Base-by-base conservation (phyloP, 2,797 vertebrate genomes). In the Cossypha heuglini region DNA sequence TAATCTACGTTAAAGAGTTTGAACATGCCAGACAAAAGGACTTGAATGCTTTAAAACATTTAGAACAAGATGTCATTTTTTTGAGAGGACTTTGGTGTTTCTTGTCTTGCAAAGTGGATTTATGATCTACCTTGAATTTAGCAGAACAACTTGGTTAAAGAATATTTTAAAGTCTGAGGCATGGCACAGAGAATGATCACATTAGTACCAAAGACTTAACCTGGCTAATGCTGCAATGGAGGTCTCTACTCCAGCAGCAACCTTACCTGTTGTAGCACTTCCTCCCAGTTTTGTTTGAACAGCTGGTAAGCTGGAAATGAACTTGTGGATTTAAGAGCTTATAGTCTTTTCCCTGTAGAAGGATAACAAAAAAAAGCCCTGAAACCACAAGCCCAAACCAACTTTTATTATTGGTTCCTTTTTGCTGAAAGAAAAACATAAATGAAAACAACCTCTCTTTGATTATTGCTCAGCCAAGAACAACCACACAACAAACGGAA, bases 261-360 rank as follows among this genome's bases (percentile, higher is more conserved):
- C 22, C 16, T 63, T 57, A 96, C 67, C 87, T 96, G 61, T 45
- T 80, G 52, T 16, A 78, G 58, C 20, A 40, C 13, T 80, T 71
- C 51, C 46, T 85, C 37, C 10, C 33, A 57, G 43, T 69, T 94
- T 31, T 95, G 71, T 96, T 90, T 96, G 77, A 96, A 96, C 89
- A 97, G 95, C 87, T 96, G 95, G 46, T 69, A 93, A 88, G 94
- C 43, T 80, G 87, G 74, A 96, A 94, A 79, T 37, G 37, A 95
- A 87, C 66, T 69, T 75, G 82, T 25, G 76, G 76, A 84, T 93
- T 86, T 93, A 93, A 94, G 46, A 63, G 66, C 52, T 93, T 93
- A 86, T 5, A 73, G 46, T 75, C 57, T 92, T 88, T 97, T 97
- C 59, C 31, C 72, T 64, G 24, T 28, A 88, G 42, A 73, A 88